A percentile compares a stretch with the other conserved stretches of the same genome.
Conservation (phyloP, 2,797 vertebrate genomes). For the Argentina silus region DNA sequence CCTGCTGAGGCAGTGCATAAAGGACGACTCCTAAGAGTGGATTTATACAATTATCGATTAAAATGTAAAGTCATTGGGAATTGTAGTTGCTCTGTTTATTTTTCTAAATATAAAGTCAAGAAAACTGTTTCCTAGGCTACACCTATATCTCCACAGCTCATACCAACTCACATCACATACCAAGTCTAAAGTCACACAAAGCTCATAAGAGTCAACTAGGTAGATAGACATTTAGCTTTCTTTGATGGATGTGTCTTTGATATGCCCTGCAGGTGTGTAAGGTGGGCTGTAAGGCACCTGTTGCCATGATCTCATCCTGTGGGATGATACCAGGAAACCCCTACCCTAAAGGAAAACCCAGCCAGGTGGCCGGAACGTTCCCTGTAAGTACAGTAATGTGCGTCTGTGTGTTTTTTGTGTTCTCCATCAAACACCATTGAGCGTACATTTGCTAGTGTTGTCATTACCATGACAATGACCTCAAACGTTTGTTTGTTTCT, state of each 20-base stretch:
- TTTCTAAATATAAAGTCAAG: no score
- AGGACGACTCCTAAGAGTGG: no score
- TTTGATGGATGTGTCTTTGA: background rate
- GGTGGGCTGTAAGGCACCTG: slow-evolving; percentile 95
- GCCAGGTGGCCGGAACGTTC: slow-evolving; percentile 92
- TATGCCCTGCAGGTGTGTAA: slow-evolving; percentile 86
- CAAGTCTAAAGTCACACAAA: no score
- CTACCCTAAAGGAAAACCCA: slow-evolving; percentile 97
- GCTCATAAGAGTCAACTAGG: no score
- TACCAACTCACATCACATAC: no score
- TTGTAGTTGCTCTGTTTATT: no score
- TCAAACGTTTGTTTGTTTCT: background rate
- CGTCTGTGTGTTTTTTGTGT: background rate
- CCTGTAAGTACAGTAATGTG: slow-evolving; percentile 80
- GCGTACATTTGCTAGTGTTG: background rate
- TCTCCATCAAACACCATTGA: background rate
- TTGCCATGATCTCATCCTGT: slow-evolving; percentile 98
- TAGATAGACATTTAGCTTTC: background rate
- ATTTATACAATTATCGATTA: no score
- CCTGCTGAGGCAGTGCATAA: no score
- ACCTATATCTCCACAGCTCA: no score
- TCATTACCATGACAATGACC: background rate
- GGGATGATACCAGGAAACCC: slow-evolving; percentile 98
- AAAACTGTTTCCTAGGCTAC: no score
- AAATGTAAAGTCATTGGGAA: no score